Percentiles rank a stretch among this genome's conserved stretches.
phyloP scores from a whole-genome alignment of 2,888 invertebrate genomes.

The Autographa gamma region DNA sequence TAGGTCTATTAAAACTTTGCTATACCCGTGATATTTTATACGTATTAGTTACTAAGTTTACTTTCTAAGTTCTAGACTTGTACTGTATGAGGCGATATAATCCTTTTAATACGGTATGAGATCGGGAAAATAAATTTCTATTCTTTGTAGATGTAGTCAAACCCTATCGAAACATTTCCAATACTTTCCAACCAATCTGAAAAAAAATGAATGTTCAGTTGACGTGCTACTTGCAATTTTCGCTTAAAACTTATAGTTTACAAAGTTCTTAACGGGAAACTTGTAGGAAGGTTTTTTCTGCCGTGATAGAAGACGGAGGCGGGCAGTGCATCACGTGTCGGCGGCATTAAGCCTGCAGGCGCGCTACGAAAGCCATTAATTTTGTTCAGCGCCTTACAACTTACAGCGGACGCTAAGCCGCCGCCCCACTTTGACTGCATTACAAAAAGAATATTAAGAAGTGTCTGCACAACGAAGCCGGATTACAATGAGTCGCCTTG shows the following conservation, averaged over 20 bases:
- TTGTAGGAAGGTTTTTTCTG: conserved; percentile 51
- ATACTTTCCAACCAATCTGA: conserved; percentile 23
- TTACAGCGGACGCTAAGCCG: conserved; percentile 73
- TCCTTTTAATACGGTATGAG: neutral
- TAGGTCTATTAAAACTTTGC: conserved; percentile 41
- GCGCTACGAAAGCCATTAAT: conserved; percentile 76
- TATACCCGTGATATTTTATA: conserved; percentile 12
- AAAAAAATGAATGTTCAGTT: conserved; percentile 35
- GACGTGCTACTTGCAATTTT: conserved; percentile 46
- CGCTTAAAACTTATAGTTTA: conserved; percentile 43
- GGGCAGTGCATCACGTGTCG: conserved; percentile 70
- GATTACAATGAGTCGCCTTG: conserved; percentile 69
- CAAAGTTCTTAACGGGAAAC: conserved; percentile 52
- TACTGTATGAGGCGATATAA: neutral
- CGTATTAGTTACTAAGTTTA: neutral
- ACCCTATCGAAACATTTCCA: conserved; percentile 16
- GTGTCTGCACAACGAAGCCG: conserved; percentile 61
- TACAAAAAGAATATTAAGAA: conserved; percentile 72
- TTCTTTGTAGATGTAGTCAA: neutral
- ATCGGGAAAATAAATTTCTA: neutral
- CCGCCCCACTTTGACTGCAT: conserved; percentile 68
- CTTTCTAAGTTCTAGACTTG: neutral
- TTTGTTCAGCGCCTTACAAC: conserved; percentile 78
- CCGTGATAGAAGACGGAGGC: conserved; percentile 47
- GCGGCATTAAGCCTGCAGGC: conserved; percentile 72